Evolutionary conservation across 2,113 vertebrate genomes (phyloP), one percentile per base, ranked within the genome.

Genomic region (Excalfactoria chinensis): DNA sequence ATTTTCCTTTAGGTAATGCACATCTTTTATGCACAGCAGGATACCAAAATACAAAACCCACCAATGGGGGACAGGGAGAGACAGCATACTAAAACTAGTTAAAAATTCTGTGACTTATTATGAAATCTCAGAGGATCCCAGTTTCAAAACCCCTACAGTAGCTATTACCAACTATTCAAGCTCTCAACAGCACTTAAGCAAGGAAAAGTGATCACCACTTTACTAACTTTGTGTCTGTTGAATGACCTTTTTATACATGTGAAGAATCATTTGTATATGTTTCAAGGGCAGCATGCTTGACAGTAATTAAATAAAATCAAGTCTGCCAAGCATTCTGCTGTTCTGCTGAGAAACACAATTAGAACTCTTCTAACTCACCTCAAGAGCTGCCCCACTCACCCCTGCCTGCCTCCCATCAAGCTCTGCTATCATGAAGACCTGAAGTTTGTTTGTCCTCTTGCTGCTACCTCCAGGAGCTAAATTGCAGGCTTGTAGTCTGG

Each of bases 1-100:
- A 90, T 96, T 97, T 97, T 97, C 80, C 73, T 86, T 95, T 97
- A 97, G 91, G 94, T 97, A 96, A 93, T 82, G 89, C 62, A 95
- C 93, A 96, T 95, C 94, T 93, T 91, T 81, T 71, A 77, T 91
- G 93, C 80, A 88, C 83, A 96, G 74, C 93, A 87, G 71, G 89
- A 91, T 95, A 55, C 89, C 44, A 15, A 97, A 96, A 95, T 91
- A 95, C 75, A 96, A 89, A 96, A 84, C 91, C 84, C 51, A 74
- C 71, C 95, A 95, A 72, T 30, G 71, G 48, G 69, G 67, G 75
- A 40, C 23, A 76, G 43, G 44, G 18, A 49, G 43, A 78, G 35
- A 43, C 7, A 51, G 14, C 32, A 8, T 32, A 26, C 14, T 30
- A 58, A 84, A 82, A 64, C 66, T 86, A 48, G 62, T 78, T 90